These are phyloP conservation scores for Coregonus ussuriensis DNA, from an alignment of 2,797 vertebrate genomes.

Conservation along the genomic window DNA sequence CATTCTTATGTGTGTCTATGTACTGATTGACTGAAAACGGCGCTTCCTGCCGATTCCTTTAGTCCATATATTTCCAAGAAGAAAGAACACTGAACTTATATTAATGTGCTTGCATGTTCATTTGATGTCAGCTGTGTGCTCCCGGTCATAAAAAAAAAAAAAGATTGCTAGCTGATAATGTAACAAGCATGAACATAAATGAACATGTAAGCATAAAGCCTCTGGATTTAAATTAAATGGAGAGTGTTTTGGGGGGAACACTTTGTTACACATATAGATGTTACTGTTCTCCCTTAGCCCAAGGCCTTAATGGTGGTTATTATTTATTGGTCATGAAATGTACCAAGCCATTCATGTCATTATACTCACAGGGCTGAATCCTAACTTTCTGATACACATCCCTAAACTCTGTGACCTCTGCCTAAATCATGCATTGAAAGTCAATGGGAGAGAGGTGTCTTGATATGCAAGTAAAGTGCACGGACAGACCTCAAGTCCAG, in stretches of 20 bases:
- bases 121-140: not conserved
- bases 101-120: slow-evolving; percentile 24
- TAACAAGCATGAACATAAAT: not conserved
- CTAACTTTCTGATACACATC: not conserved
- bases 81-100: slow-evolving; percentile 6
- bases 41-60: slow-evolving; percentile 57
- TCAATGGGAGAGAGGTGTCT: not conserved
- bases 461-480: not conserved
- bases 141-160: not conserved
- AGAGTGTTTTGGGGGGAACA: slow-evolving; percentile 53
- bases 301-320: slow-evolving; percentile 46
- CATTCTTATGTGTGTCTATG: slow-evolving; percentile 59
- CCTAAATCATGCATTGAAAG: not conserved
- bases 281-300: slow-evolving; percentile 31
- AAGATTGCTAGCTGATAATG: no score
- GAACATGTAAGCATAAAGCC: not conserved
- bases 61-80: slow-evolving; percentile 41
- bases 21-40: slow-evolving; percentile 60
- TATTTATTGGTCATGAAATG: slow-evolving; percentile 58
- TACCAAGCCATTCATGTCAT: slow-evolving; percentile 43
- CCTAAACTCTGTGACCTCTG: not conserved
- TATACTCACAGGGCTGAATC: not conserved
- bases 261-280: not conserved
- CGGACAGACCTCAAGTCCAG: no score
- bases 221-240: slow-evolving; percentile 25